Evolutionary conservation across 2,113 vertebrate genomes (phyloP).

Genomic region (Cyprinodon tularosa): DNA sequence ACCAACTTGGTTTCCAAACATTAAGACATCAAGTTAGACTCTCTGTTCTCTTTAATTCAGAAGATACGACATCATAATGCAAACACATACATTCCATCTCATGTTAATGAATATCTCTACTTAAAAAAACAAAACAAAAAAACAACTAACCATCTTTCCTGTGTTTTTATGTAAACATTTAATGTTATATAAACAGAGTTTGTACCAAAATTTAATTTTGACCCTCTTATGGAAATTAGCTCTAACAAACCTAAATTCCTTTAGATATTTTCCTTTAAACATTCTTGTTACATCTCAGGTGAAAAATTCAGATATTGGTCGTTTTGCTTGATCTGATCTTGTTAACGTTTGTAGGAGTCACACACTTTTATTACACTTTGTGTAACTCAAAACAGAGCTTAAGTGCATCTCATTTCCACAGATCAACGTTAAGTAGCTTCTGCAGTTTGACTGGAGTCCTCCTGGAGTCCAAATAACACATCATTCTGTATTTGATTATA

Average conservation of each 20-base stretch:
- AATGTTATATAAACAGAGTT: neutral
- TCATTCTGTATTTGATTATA: too few relatives aligned
- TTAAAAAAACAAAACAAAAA: neutral
- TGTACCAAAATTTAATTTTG: neutral
- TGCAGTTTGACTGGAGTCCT: too few relatives aligned
- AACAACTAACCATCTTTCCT: too few relatives aligned
- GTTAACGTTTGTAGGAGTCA: conserved; percentile 5
- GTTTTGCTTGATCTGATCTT: conserved; percentile 7
- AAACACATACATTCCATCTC: neutral
- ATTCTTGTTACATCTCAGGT: conserved; percentile 19
- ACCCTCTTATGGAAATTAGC: neutral
- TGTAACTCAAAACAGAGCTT: neutral
- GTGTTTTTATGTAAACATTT: neutral
- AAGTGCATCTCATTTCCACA: too few relatives aligned
- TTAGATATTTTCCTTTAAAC: conserved; percentile 8
- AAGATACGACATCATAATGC: neutral
- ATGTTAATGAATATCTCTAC: neutral
- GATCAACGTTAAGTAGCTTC: too few relatives aligned
- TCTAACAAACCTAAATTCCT: neutral
- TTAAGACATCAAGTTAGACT: neutral
- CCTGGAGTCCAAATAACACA: too few relatives aligned
- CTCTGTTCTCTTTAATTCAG: neutral
- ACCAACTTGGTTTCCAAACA: neutral
- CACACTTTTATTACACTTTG: conserved; percentile 13
- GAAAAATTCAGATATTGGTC: conserved; percentile 23